Evolutionary conservation across 2,888 invertebrate genomes (phyloP).

Genomic region (Amaurobius ferox): DNA sequence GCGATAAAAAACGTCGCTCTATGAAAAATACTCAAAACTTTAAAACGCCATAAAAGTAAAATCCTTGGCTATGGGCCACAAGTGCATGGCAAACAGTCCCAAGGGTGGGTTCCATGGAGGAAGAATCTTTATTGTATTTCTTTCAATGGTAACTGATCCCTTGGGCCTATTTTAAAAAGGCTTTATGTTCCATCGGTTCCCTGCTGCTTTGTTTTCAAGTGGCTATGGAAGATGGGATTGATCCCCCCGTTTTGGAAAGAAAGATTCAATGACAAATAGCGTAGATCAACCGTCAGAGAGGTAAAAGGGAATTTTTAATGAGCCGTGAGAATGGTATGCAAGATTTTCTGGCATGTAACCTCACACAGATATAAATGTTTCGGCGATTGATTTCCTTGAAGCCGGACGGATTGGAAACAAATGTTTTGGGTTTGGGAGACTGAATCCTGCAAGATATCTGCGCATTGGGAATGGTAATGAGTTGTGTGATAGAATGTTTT

Average conservation of each 20-base stretch:
- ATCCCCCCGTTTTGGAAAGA: not conserved
- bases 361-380: not conserved
- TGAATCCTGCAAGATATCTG: too few relatives aligned
- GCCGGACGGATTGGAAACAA: not conserved
- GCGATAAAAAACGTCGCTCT: slow-evolving; percentile 51
- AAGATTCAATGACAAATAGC: slow-evolving; percentile 59
- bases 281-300: slow-evolving; percentile 15
- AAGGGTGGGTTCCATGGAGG: slow-evolving; percentile 32
- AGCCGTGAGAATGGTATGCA: slow-evolving; percentile 21
- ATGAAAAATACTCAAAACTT: slow-evolving; percentile 70
- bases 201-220: slow-evolving; percentile 30
- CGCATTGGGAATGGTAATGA: too few relatives aligned
- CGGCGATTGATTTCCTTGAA: not conserved
- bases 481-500: too few relatives aligned
- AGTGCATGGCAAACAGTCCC: slow-evolving; percentile 49
- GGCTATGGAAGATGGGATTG: slow-evolving; percentile 14
- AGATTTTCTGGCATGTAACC: not conserved
- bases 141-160: slow-evolving; percentile 64
- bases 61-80: slow-evolving; percentile 45
- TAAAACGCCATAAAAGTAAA: slow-evolving; percentile 64
- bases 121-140: slow-evolving; percentile 68
- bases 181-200: slow-evolving; percentile 61
- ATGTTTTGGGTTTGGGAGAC: not conserved
- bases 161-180: slow-evolving; percentile 66
- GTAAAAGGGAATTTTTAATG: slow-evolving; percentile 56